Evolutionary conservation across 2,888 invertebrate genomes (phyloP).

Genomic region (Panzeria rudis): DNA sequence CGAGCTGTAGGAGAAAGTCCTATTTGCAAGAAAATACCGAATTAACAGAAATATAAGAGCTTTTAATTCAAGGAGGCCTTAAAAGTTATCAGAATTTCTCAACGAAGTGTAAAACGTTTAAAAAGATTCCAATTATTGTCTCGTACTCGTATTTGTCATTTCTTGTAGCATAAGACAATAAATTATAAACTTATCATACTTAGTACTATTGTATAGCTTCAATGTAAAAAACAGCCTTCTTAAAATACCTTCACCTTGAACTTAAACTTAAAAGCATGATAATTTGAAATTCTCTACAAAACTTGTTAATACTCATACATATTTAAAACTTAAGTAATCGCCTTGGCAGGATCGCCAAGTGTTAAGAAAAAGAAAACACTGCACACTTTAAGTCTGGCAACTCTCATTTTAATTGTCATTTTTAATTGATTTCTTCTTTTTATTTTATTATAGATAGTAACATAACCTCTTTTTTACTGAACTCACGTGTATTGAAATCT

Average conservation of each 20-base stretch:
- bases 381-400: too few species aligned
- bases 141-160: background rate
- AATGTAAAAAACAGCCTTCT: background rate
- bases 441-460: background rate
- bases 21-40: too few species aligned
- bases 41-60: too few species aligned
- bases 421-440: background rate
- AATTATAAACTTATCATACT: background rate
- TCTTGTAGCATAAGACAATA: background rate
- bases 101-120: too few species aligned
- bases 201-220: background rate
- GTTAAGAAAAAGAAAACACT: too few species aligned
- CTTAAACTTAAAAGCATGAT: slow-evolving; percentile 19
- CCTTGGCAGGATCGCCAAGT: background rate
- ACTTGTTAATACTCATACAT: background rate
- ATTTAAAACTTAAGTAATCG: slow-evolving; percentile 32
- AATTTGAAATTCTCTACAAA: slow-evolving; percentile 21
- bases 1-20: too few species aligned
- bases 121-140: too few species aligned
- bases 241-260: slow-evolving; percentile 34
- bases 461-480: too few species aligned
- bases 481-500: too few species aligned
- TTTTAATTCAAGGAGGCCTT: too few species aligned
- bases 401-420: background rate
- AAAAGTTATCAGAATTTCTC: too few species aligned